Evolutionary conservation across 1,140 invertebrate genomes (phyloP).

Genomic region (Forficula auricularia): DNA sequence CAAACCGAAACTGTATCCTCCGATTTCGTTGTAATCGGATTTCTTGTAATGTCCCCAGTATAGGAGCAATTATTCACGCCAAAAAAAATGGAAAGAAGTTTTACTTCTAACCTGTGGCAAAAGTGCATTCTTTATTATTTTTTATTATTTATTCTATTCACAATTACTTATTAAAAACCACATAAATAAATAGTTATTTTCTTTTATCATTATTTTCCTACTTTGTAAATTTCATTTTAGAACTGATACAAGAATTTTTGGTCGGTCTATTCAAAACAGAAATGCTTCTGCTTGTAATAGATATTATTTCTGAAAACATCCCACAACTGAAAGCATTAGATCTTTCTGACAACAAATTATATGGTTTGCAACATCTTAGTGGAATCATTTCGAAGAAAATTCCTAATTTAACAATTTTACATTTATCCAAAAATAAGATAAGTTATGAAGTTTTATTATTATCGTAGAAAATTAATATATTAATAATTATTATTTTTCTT

Average conservation of each 20-base stretch:
- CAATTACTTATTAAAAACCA: no score
- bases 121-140: no score
- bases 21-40: no score
- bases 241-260: constrained; percentile 48
- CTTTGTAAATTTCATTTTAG: constrained; percentile 26
- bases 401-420: constrained; percentile 56
- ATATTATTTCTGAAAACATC: constrained; percentile 64
- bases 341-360: constrained; percentile 63
- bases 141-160: no score
- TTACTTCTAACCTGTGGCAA: no score
- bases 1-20: no score
- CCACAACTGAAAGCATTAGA: constrained; percentile 64
- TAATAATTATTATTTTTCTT: constrained; percentile 9
- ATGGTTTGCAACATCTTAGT: constrained; percentile 44
- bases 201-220: no score
- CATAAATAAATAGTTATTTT: no score
- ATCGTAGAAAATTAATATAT: no score
- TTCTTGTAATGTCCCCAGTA: no score
- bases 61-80: no score
- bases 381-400: constrained; percentile 38
- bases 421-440: constrained; percentile 70
- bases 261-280: constrained; percentile 50
- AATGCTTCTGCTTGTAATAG: constrained; percentile 51
- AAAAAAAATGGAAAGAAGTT: no score
- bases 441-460: constrained; percentile 16